Percentiles rank a stretch among this genome's conserved stretches.
These are phyloP conservation scores for Theristicus caerulescens DNA, from an alignment of 2,113 vertebrate genomes.

Conservation along the genomic window DNA sequence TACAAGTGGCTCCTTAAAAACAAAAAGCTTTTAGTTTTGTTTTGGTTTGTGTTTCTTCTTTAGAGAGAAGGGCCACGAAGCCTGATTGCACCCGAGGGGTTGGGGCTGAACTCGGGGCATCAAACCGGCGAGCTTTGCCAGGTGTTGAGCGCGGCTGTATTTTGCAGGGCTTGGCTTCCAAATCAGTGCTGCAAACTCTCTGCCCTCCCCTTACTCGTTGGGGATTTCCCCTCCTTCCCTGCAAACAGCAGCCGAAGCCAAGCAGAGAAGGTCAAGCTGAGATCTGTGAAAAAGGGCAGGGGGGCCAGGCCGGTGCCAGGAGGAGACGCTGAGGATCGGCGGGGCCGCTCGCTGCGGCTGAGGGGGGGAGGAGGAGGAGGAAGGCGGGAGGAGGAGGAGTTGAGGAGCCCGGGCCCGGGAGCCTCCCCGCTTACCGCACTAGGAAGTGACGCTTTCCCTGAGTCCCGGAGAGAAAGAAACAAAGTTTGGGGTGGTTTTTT, in stretches of 20 bases:
- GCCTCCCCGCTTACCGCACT: constrained; percentile 57
- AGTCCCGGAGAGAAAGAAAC: constrained; percentile 72
- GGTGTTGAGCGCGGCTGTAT: not conserved
- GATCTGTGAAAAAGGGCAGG: not conserved
- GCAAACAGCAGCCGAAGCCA: not conserved
- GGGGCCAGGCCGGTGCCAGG: not conserved
- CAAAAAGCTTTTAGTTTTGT: not conserved
- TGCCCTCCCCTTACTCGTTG: not conserved
- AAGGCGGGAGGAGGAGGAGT: constrained; percentile 44
- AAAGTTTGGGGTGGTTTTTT: constrained; percentile 47
- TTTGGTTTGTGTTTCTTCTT: not conserved
- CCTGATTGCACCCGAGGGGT: not conserved
- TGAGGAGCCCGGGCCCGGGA: constrained; percentile 43
- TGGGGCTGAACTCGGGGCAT: not conserved
- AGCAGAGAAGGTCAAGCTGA: not conserved
- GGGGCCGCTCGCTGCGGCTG: not conserved
- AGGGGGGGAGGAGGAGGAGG: not conserved
- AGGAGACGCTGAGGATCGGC: not conserved
- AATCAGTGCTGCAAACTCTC: not conserved
- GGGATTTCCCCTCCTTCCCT: not conserved
- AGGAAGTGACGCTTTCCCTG: constrained; percentile 81
- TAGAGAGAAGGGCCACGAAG: not conserved
- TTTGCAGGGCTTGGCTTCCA: not conserved
- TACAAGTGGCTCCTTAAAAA: not conserved
- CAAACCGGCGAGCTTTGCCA: not conserved